Evolutionary conservation across 2,113 vertebrate species (phyloP), one percentile per base, ranked within the genome.

Genomic region (Gallinago media): DNA sequence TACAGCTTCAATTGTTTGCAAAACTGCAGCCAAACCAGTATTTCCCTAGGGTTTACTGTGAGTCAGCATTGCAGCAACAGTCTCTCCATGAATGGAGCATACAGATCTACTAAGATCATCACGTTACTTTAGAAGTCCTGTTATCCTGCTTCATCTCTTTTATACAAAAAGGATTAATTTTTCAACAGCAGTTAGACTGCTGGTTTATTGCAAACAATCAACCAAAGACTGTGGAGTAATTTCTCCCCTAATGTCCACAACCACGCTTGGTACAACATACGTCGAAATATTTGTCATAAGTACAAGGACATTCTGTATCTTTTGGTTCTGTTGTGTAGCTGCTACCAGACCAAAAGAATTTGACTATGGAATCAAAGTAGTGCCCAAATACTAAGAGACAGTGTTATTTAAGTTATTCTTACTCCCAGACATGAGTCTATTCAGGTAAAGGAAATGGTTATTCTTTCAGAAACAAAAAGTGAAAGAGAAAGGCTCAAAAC

Each of bases 181-280:
- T 46, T 72, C 61, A 82, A 59, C 8, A 81, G 65, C 29, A 44
- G 34, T 59, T 75, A 32, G 22, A 56, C 11, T 34, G 34, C 26
- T 50, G 8, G 16, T 75, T 22, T 63, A 68, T 5, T 40, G 22
- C 23, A 70, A 84, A 42, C 9, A 1, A 87, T 58, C n/a, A 72
- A 14, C 8, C 11, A 29, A 70, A 38, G 5, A n/a, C 9, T 2
- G 5, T 3, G 3, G 19, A 73, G 11, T 54, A 58, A 54, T 36
- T 81, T 66, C 32, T 50, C 20, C 15, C 29, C 21, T 12, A 25
- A 10, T 12, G 19, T 54, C 16, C 14, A 42, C 17, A 81, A 22
- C 2, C 7, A 36, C 8, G 36, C 21, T 46, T 31, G 9, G 32
- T 72, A 34, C 7, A 81, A 49, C 0, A 0, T 29, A 27, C 2